Conservation (phyloP, 2,888 invertebrate genomes). For the Chrysodeixis includens region DNA sequence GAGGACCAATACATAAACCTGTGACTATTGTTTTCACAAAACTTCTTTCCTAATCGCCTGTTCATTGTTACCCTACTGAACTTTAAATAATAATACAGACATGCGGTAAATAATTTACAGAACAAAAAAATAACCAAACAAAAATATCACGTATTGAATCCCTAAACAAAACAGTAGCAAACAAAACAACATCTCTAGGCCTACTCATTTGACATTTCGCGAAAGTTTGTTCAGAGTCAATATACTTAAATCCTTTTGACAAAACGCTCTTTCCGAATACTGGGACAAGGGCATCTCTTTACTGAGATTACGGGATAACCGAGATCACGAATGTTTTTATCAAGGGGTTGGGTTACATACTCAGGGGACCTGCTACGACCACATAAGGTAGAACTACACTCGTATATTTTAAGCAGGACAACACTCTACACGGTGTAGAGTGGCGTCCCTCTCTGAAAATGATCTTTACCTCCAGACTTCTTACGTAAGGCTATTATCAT, state of each 20-base stretch:
- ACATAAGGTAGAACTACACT: too few species aligned
- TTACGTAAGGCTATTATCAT: too few species aligned
- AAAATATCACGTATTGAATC: slow-evolving; percentile 13
- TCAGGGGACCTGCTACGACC: not conserved
- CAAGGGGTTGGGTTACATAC: slow-evolving; percentile 12
- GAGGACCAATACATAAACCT: too few species aligned
- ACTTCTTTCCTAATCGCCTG: too few species aligned
- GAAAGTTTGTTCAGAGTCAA: slow-evolving; percentile 41
- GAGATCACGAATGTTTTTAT: slow-evolving; percentile 39
- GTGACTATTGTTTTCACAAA: too few species aligned
- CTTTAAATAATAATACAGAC: too few species aligned
- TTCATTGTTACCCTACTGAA: too few species aligned
- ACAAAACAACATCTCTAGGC: slow-evolving; percentile 15
- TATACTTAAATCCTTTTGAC: slow-evolving; percentile 50
- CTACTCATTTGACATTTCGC: slow-evolving; percentile 43
- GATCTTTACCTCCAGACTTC: too few species aligned
- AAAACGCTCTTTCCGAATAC: slow-evolving; percentile 28
- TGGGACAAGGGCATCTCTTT: slow-evolving; percentile 30
- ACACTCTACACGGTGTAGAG: too few species aligned
- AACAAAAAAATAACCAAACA: not conserved
- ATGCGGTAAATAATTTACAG: too few species aligned
- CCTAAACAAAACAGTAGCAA: slow-evolving; percentile 8
- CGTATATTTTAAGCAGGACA: too few species aligned
- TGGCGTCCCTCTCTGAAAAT: too few species aligned
- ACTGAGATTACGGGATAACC: slow-evolving; percentile 35